phyloP scores from a whole-genome alignment of 2,113 vertebrate species.

The Xiphophorus hellerii region DNA sequence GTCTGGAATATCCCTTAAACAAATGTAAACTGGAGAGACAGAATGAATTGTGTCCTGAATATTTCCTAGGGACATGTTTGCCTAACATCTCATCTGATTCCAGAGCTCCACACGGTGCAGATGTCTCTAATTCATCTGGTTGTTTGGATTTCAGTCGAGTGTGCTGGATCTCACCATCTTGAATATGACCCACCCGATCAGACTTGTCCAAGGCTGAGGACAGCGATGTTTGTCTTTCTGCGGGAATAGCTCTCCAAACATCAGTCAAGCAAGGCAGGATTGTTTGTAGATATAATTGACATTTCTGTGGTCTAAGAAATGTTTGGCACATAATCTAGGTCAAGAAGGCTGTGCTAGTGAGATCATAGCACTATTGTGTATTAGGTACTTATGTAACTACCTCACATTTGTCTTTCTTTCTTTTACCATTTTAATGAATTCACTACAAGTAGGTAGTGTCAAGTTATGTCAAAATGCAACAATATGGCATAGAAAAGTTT shows the following conservation, averaged over 20 bases:
- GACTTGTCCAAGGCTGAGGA: slow-evolving; percentile 51
- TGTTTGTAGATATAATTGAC: slow-evolving; percentile 71
- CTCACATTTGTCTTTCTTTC: slow-evolving; percentile 18
- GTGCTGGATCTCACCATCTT: slow-evolving; percentile 12
- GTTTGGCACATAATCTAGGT: slow-evolving; percentile 70
- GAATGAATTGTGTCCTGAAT: slow-evolving; percentile 46
- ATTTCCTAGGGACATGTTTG: slow-evolving; percentile 39
- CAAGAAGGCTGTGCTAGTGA: slow-evolving; percentile 50
- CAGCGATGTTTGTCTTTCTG: slow-evolving; percentile 70
- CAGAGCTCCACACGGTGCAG: slow-evolving; percentile 22
- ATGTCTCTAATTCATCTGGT: slow-evolving; percentile 54
- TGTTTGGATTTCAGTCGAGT: slow-evolving; percentile 55
- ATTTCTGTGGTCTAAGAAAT: slow-evolving; percentile 60
- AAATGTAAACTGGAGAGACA: slow-evolving; percentile 43
- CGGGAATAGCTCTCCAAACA: slow-evolving; percentile 62
- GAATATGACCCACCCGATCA: slow-evolving; percentile 18
- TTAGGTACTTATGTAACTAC: background rate
- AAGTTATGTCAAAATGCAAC: slow-evolving; percentile 20
- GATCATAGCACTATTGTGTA: slow-evolving; percentile 44
- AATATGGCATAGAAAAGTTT: slow-evolving; percentile 27
- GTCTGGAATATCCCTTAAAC: slow-evolving; percentile 14
- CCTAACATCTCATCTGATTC: slow-evolving; percentile 54
- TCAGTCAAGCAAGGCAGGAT: slow-evolving; percentile 55
- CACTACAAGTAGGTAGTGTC: background rate
- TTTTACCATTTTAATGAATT: slow-evolving; percentile 28